phyloP scores from a whole-genome alignment of 2,113 vertebrate species.

The Colossoma macropomum region DNA sequence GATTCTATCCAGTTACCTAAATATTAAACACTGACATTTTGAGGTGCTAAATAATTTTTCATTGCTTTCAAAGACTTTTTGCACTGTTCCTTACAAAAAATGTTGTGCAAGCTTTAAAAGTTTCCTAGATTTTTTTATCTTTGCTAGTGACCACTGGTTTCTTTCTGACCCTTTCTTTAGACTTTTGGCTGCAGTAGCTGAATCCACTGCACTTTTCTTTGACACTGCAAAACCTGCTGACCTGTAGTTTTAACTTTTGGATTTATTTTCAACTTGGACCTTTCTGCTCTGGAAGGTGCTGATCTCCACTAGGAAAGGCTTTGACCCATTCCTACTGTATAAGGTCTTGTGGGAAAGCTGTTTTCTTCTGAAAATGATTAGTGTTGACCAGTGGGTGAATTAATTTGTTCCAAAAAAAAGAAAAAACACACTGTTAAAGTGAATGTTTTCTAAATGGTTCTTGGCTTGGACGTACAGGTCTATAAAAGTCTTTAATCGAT shows the following conservation, averaged over 20 bases:
- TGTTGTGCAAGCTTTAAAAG: not conserved
- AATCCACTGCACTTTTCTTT: not conserved
- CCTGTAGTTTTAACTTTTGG: not conserved
- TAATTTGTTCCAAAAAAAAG: not conserved
- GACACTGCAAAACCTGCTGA: not conserved
- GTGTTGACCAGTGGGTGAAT: not conserved
- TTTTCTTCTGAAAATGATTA: not conserved
- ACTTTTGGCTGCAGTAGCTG: not conserved
- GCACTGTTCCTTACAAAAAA: not conserved
- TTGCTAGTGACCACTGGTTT: not conserved
- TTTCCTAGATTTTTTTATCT: not conserved
- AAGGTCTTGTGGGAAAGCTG: not conserved
- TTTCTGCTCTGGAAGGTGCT: not conserved
- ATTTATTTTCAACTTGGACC: slow-evolving; percentile 3
- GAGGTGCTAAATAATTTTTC: not conserved
- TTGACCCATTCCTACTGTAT: slow-evolving; percentile 18
- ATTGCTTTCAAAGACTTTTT: not conserved
- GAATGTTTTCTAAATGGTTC: not conserved
- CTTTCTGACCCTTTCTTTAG: not conserved
- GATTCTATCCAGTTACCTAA: not conserved
- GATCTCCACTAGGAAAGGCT: not conserved
- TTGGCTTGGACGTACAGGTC: not conserved
- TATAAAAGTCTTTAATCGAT: too few relatives aligned
- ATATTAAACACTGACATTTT: not conserved
- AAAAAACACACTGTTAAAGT: too few relatives aligned